Percentiles rank a stretch among this genome's conserved stretches.
phyloP scores from a whole-genome alignment of 2,888 invertebrate genomes.

The Drosophila falleni region DNA sequence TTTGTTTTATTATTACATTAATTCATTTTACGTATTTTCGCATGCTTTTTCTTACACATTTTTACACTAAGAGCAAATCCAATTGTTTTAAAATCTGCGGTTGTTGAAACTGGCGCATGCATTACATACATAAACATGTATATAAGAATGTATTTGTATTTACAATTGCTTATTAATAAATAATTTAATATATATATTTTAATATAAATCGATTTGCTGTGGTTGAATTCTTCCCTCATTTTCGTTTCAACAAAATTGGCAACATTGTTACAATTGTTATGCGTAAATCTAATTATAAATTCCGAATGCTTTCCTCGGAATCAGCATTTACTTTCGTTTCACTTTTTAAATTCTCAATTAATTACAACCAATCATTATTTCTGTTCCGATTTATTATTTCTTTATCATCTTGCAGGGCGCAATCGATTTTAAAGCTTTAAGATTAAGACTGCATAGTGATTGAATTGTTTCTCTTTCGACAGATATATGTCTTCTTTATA shows the following conservation, averaged over 20 bases:
- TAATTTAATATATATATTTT: slow-evolving; percentile 52
- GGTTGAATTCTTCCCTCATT: slow-evolving; percentile 23
- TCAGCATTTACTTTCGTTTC: slow-evolving; percentile 12
- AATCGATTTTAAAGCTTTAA: slow-evolving; percentile 8
- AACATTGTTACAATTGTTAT: slow-evolving; percentile 62
- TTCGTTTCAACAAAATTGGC: slow-evolving; percentile 69
- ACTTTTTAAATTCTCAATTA: slow-evolving; percentile 53
- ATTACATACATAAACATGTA: slow-evolving; percentile 43
- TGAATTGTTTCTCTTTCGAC: not conserved
- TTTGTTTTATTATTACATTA: slow-evolving; percentile 10
- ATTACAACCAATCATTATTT: slow-evolving; percentile 73
- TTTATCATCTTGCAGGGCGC: slow-evolving; percentile 30
- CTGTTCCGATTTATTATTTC: slow-evolving; percentile 18
- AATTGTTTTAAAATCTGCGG: slow-evolving; percentile 54
- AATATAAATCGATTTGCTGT: slow-evolving; percentile 46
- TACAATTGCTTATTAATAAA: slow-evolving; percentile 69
- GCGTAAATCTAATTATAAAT: slow-evolving; percentile 41
- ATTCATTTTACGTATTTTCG: slow-evolving; percentile 53
- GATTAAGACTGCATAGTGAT: not conserved
- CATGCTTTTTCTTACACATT: slow-evolving; percentile 48
- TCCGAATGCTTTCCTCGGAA: slow-evolving; percentile 29
- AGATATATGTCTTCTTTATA: slow-evolving; percentile 2
- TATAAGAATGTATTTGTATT: slow-evolving; percentile 30
- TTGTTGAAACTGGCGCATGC: slow-evolving; percentile 57
- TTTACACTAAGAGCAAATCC: slow-evolving; percentile 63